Base-by-base conservation (phyloP, 2,797 vertebrate genomes). In the Allobates femoralis region DNA sequence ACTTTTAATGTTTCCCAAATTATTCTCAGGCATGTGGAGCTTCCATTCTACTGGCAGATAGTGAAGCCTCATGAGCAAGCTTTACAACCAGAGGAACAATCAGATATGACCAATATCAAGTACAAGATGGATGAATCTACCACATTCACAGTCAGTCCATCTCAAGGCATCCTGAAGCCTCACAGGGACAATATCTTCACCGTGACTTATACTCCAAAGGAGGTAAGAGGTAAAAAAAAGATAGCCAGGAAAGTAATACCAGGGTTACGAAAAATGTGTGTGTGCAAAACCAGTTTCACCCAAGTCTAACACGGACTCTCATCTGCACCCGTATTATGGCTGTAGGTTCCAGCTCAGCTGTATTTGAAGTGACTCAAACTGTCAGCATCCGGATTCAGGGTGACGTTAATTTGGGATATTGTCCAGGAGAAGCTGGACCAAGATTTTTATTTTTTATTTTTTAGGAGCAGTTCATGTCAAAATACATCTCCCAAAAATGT, bases 41-140 rank as follows among this genome's bases (percentile, higher is more conserved):
- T 99, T 91, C 93, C 95, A 14, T 99, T 97, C 92, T 93, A 93
- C 90, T 99, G 98, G 97, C 94, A 96, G 93, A 93, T 96, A 89
- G 90, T 94, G 93, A 95, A 95, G 85, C 97, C 97, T 89, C 96
- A 96, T 89, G 88, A 96, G 89, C 90, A 90, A 83, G 89, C 91
- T 14, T 85, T 93, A 18, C 89, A 93, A 81, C 93, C 94, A 0
- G 93, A 92, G 84, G 93, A 95, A 89, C 79, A 30, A 41, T 89
- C 81, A 16, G 90, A 93, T 53, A 60, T 86, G 0, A 87, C 85
- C 2, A 86, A 91, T 28, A 88, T 95, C 85, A 91, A 95, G 79
- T 92, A 91, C 84, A 85, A 91, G 60, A 86, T 23, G 1, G 96
- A 96, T 67, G 88, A 85, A 14, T 95, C 96, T 0, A 86, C 93